Percentiles rank a stretch among this genome's conserved stretches.
Conservation (phyloP, 2,888 invertebrate species). For the Drosophila phalerata region DNA sequence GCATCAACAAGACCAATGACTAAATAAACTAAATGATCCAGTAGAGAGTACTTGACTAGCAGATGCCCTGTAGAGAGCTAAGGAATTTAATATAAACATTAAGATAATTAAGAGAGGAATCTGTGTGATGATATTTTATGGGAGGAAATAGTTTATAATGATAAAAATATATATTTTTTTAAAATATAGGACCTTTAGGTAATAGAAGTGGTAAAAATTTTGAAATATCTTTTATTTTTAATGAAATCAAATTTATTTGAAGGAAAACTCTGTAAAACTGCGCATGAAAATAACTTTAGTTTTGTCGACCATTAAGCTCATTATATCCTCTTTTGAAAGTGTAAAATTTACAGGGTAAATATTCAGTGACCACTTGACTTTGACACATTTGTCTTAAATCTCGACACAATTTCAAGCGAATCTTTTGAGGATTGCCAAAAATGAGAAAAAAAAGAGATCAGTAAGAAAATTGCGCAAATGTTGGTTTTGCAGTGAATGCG, state of each 20-base stretch:
- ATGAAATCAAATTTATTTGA: too few relatives aligned
- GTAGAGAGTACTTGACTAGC: not conserved
- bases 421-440: constrained; percentile 20
- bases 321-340: too few relatives aligned
- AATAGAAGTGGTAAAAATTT: too few relatives aligned
- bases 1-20: constrained; percentile 15
- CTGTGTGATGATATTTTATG: not conserved
- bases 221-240: too few relatives aligned
- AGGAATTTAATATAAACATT: not conserved
- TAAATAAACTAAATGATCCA: constrained; percentile 7
- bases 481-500: constrained; percentile 35
- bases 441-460: constrained; percentile 13
- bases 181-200: too few relatives aligned
- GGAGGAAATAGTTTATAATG: too few relatives aligned
- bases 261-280: too few relatives aligned
- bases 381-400: constrained; percentile 33
- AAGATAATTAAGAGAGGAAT: not conserved
- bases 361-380: constrained; percentile 23
- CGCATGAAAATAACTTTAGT: not conserved
- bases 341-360: constrained; percentile 16
- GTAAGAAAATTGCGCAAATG: constrained; percentile 34
- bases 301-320: not conserved
- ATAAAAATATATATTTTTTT: too few relatives aligned
- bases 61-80: constrained; percentile 21
- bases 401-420: constrained; percentile 38